Conservation (phyloP, 2,113 vertebrate genomes). For the Rhinogobius similis region DNA sequence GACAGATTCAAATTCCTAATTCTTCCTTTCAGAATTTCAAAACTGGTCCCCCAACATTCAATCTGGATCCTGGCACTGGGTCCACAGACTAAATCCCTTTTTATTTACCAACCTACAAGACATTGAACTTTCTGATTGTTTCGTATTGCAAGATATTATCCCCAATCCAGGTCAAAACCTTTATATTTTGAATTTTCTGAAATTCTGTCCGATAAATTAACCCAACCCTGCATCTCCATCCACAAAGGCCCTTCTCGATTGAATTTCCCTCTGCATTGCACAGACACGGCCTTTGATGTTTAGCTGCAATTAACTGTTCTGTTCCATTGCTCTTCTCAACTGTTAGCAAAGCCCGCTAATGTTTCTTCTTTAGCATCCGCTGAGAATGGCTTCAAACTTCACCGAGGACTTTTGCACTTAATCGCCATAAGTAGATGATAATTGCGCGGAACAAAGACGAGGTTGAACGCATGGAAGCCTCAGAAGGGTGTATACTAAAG, state of each 20-base stretch:
- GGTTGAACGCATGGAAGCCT: background rate
- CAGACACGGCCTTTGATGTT: constrained; percentile 55
- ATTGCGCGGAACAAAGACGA: constrained; percentile 4
- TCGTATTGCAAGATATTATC: too few species aligned
- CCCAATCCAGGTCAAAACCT: too few species aligned
- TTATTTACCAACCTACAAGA: too few species aligned
- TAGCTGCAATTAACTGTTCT: constrained; percentile 43
- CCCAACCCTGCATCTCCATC: constrained; percentile 25
- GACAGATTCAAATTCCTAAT: too few species aligned
- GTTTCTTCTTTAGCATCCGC: constrained; percentile 36
- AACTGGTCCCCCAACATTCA: too few species aligned
- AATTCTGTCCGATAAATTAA: background rate
- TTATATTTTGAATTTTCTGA: background rate
- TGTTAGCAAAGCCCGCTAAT: constrained; percentile 41
- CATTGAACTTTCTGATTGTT: too few species aligned
- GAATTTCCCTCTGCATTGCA: constrained; percentile 48
- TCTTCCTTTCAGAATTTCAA: too few species aligned
- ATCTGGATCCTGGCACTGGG: too few species aligned
- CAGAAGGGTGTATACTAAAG: constrained; percentile 17
- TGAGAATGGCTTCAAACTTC: constrained; percentile 34
- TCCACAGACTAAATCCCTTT: too few species aligned
- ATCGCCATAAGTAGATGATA: constrained; percentile 14
- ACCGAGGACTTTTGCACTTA: constrained; percentile 41
- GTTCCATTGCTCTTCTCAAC: constrained; percentile 47
- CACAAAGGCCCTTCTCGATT: constrained; percentile 18